These are phyloP conservation scores for Chaetorhynchus papuensis DNA, from an alignment of 2,113 vertebrate genomes.

Conservation along the genomic window DNA sequence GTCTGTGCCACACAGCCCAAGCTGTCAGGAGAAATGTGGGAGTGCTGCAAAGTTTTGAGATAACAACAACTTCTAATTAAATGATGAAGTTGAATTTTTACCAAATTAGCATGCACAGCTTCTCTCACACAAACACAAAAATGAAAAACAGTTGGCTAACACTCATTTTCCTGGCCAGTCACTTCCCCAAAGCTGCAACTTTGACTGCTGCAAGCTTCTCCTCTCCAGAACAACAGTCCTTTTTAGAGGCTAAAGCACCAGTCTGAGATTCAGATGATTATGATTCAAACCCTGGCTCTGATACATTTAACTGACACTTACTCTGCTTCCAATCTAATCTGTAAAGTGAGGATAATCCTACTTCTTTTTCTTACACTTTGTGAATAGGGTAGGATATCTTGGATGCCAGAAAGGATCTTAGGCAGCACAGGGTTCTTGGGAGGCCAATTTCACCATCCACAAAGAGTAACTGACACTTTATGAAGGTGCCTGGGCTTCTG, in stretches of 20 bases:
- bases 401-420: neutral
- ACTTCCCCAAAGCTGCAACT: neutral
- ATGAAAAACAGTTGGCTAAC: conserved; percentile 9
- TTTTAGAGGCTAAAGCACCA: neutral
- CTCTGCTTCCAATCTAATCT: neutral
- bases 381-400: neutral
- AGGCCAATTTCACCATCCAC: neutral
- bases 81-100: neutral
- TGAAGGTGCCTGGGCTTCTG: neutral
- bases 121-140: neutral
- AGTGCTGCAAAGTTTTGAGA: conserved; percentile 25
- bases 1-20: conserved; percentile 14
- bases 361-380: neutral
- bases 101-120: neutral
- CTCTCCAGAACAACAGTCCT: neutral
- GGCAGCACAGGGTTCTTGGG: neutral
- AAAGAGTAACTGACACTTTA: neutral
- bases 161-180: neutral
- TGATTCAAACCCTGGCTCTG: neutral
- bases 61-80: conserved; percentile 47
- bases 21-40: conserved; percentile 35
- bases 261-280: neutral
- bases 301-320: neutral
- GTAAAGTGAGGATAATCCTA: neutral
- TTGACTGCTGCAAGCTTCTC: neutral